Evolutionary conservation across 2,113 vertebrate genomes (phyloP).

Genomic region (Gallinago jamesoni): DNA sequence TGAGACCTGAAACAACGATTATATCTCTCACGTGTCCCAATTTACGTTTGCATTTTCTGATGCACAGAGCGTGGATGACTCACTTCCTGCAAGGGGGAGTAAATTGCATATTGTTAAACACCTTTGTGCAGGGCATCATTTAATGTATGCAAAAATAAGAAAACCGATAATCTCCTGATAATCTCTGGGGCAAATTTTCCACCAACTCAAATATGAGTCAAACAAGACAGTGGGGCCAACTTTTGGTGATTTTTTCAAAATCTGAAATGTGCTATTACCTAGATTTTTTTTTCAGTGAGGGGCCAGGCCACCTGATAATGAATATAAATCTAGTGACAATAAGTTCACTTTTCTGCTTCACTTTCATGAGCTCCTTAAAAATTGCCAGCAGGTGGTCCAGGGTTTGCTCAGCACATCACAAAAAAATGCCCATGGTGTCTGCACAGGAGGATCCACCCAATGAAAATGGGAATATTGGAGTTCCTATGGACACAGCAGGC

Average conservation of each 20-base stretch:
- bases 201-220: not conserved
- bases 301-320: not conserved
- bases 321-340: not conserved
- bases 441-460: not conserved
- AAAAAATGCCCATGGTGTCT: not conserved
- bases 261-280: not conserved
- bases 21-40: rapidly evolving
- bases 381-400: not conserved
- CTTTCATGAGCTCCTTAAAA: not conserved
- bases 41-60: not conserved
- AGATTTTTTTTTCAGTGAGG: not conserved
- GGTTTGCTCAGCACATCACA: not conserved
- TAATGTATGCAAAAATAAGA: not conserved
- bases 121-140: not conserved
- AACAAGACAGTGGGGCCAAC: not conserved
- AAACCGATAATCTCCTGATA: not conserved
- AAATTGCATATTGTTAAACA: not conserved
- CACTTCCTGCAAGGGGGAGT: not conserved
- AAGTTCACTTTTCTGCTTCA: not conserved
- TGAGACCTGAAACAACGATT: not conserved
- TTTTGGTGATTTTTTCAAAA: not conserved
- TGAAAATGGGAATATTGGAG: not conserved
- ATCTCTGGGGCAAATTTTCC: not conserved
- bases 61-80: not conserved
- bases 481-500: rapidly evolving